Evolutionary conservation across 2,113 vertebrate genomes (phyloP).

Genomic region (Nibea coibor): DNA sequence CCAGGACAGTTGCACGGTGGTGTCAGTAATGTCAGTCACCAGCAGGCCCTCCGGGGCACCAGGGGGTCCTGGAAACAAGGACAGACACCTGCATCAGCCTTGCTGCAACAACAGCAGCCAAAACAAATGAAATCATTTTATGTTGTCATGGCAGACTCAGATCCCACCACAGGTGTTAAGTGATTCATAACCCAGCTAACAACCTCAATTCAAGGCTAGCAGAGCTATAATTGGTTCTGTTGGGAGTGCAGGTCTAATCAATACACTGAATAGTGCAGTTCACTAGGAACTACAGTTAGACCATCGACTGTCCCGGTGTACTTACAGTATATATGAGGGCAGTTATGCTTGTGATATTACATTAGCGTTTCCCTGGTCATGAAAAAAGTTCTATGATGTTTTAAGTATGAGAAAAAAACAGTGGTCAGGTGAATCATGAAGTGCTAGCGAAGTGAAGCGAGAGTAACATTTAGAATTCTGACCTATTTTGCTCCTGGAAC

Average conservation of each 20-base stretch:
- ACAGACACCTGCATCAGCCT: conserved; percentile 51
- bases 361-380: not conserved
- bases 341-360: not conserved
- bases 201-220: conserved; percentile 31
- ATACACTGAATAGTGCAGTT: conserved; percentile 22
- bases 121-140: conserved; percentile 30
- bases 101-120: not conserved
- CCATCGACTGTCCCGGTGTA: not conserved
- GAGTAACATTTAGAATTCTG: not conserved
- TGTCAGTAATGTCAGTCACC: conserved; percentile 80
- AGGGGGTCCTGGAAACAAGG: conserved; percentile 79
- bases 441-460: not conserved
- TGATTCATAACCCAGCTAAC: conserved; percentile 61
- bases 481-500: not conserved
- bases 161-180: conserved; percentile 34
- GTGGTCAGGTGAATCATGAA: not conserved
- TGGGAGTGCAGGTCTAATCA: conserved; percentile 24
- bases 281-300: not conserved
- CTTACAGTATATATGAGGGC: not conserved
- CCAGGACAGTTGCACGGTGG: conserved; percentile 83
- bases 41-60: conserved; percentile 77
- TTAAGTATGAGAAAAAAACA: not conserved
- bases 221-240: conserved; percentile 22
- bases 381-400: not conserved
- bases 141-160: conserved; percentile 26